Conservation (phyloP, 2,797 vertebrate genomes). For the Schizopygopsis malacanthus region DNA sequence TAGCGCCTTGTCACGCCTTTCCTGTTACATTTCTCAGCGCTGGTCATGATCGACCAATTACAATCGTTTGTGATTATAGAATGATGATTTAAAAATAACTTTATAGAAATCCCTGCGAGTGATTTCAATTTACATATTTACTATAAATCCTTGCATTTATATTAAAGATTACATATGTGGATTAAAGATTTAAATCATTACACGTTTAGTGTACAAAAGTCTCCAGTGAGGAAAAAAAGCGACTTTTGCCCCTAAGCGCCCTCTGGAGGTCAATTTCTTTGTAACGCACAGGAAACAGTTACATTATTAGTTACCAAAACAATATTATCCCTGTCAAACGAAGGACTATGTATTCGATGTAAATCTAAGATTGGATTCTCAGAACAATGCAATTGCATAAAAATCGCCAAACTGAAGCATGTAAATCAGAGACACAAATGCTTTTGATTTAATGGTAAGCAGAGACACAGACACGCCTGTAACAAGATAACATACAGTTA, state of each 20-base stretch:
- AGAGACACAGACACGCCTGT: background rate
- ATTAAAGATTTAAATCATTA: background rate
- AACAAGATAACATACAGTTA: constrained; percentile 29
- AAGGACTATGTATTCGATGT: background rate
- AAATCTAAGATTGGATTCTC: background rate
- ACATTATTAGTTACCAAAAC: background rate
- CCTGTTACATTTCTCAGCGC: background rate
- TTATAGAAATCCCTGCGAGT: background rate
- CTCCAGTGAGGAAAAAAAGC: background rate
- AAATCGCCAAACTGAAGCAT: background rate
- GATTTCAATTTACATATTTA: background rate
- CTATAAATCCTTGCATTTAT: background rate
- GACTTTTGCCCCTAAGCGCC: background rate
- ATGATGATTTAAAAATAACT: background rate
- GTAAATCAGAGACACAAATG: constrained; percentile 2
- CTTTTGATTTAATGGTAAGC: constrained; percentile 27
- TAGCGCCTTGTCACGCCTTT: background rate
- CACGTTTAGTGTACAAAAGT: background rate
- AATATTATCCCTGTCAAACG: background rate
- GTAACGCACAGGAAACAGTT: background rate
- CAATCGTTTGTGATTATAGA: background rate
- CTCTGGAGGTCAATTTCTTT: background rate
- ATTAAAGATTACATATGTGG: background rate
- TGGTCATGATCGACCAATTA: background rate
- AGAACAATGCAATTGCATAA: background rate